phyloP scores from a whole-genome alignment of 2,888 invertebrate genomes.

The Trissolcus japonicus region DNA sequence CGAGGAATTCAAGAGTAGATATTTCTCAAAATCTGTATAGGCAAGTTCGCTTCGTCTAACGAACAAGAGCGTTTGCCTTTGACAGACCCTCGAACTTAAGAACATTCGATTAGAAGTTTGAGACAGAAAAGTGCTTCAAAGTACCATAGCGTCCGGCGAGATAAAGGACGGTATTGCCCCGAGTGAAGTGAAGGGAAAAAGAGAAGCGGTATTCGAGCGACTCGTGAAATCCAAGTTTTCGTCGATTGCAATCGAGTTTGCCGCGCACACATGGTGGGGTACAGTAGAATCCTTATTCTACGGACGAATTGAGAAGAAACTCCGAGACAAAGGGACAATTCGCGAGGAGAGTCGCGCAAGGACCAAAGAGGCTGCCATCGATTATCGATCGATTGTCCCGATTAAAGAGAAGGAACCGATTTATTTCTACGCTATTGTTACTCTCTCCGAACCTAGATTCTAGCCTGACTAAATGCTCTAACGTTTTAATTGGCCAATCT shows the following conservation, averaged over 20 bases:
- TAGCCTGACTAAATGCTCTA: too few relatives aligned
- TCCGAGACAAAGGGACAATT: constrained; percentile 51
- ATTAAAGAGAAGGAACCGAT: constrained; percentile 36
- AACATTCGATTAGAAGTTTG: constrained; percentile 59
- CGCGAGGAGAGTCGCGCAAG: constrained; percentile 47
- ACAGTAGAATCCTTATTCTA: constrained; percentile 50
- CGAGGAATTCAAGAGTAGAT: constrained; percentile 46
- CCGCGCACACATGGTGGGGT: constrained; percentile 45
- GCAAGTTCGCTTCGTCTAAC: constrained; percentile 56
- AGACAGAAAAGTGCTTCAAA: constrained; percentile 58
- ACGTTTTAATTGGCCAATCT: too few relatives aligned
- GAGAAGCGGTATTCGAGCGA: constrained; percentile 51
- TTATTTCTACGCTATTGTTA: constrained; percentile 33
- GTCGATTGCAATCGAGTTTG: constrained; percentile 59
- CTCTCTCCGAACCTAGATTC: not conserved
- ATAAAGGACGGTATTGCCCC: constrained; percentile 54
- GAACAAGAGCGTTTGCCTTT: constrained; percentile 57
- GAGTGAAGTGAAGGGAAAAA: constrained; percentile 43
- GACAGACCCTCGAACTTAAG: constrained; percentile 58
- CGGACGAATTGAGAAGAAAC: constrained; percentile 49
- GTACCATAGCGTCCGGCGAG: constrained; percentile 54
- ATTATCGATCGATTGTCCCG: constrained; percentile 48
- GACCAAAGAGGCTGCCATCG: constrained; percentile 50
- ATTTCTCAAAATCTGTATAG: constrained; percentile 56
- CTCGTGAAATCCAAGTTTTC: constrained; percentile 58